Evolutionary conservation across 2,113 vertebrate species (phyloP).

Genomic region (Zootoca vivipara): DNA sequence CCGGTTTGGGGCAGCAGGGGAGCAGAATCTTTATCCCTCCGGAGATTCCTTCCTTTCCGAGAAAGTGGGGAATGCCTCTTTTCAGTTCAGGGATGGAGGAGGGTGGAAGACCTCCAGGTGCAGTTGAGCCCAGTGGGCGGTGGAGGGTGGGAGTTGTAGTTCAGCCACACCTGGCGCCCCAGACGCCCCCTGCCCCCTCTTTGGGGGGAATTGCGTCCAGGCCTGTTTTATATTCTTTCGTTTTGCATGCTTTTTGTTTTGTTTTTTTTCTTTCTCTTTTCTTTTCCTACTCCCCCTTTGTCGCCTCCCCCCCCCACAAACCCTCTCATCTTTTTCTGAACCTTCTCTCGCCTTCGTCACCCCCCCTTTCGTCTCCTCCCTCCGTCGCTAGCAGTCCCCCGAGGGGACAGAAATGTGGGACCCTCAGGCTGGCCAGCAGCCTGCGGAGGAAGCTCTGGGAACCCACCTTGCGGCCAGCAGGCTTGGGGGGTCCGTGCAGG

Average conservation of each 20-base stretch:
- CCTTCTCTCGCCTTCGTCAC: not conserved
- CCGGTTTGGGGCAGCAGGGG: no score
- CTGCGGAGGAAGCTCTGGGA: conserved; percentile 88
- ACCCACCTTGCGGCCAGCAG: conserved; percentile 87
- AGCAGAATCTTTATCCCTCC: no score
- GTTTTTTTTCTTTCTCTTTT: conserved; percentile 61
- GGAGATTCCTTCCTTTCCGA: no score
- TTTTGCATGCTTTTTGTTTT: conserved; percentile 78
- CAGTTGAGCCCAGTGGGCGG: no score
- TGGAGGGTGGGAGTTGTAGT: no score
- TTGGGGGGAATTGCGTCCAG: not conserved
- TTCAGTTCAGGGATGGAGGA: no score
- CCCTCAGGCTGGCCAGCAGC: conserved; percentile 85
- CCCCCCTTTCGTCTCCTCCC: conserved; percentile 48
- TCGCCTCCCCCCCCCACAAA: not conserved
- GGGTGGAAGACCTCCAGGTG: no score
- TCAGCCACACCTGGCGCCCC: no score
- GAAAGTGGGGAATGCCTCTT: no score
- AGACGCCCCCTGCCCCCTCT: no score
- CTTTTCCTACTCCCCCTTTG: not conserved
- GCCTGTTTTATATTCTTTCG: conserved; percentile 60
- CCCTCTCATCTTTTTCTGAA: not conserved
- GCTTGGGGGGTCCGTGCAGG: conserved; percentile 92
- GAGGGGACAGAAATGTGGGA: conserved; percentile 88
- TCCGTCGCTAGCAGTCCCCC: conserved; percentile 77